Percentiles rank a stretch among this genome's conserved stretches.
Conservation (phyloP, 2,797 vertebrate species). For the Eospalax fontanierii region DNA sequence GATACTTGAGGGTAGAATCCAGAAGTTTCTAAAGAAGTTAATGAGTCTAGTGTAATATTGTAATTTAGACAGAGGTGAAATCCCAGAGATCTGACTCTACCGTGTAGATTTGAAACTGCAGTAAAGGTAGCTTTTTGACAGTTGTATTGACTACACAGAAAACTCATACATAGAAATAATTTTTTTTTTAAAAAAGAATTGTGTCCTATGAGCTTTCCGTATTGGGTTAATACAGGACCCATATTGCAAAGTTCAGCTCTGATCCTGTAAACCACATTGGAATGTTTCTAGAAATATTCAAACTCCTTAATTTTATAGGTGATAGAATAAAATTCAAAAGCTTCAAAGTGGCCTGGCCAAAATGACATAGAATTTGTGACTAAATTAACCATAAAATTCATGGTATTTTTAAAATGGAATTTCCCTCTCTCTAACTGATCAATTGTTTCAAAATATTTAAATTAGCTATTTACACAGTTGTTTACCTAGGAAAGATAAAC, state of each 20-base stretch:
- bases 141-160: not conserved
- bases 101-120: not conserved
- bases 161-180: not conserved
- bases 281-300: conserved; percentile 18
- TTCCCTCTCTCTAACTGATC: not conserved
- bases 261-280: not conserved
- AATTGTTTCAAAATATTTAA: conserved; percentile 59
- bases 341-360: not conserved
- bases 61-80: not conserved
- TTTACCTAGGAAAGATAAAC: not conserved
- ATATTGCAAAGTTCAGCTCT: conserved; percentile 58
- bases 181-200: conserved; percentile 53
- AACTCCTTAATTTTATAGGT: conserved; percentile 50
- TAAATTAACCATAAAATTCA: not conserved
- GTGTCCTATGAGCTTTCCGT: not conserved
- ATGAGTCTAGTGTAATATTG: not conserved
- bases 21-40: conserved; percentile 25
- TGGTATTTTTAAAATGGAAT: not conserved
- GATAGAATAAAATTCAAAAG: not conserved
- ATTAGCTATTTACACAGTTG: not conserved
- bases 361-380: not conserved
- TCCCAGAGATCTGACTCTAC: not conserved
- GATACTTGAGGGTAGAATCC: not conserved
- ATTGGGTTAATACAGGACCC: conserved; percentile 58
- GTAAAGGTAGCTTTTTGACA: not conserved